Evolutionary conservation across 2,888 invertebrate species (phyloP).

Genomic region (Cantharis lateralis): DNA sequence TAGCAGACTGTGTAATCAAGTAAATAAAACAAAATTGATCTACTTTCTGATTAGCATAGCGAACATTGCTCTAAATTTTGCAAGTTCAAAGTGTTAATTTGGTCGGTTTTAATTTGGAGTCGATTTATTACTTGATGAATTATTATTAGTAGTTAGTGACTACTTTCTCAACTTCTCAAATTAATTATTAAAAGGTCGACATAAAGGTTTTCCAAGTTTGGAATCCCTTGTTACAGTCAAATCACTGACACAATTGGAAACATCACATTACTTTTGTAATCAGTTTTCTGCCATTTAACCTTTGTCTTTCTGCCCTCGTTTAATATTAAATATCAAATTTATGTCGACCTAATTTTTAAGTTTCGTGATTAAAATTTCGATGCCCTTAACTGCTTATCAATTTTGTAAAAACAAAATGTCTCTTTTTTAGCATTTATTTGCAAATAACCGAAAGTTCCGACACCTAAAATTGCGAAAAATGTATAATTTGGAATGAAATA

Average conservation of each 20-base stretch:
- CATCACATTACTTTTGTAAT: conserved; percentile 15
- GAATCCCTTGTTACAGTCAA: conserved; percentile 8
- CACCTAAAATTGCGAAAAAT: neutral
- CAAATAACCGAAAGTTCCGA: neutral
- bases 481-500: neutral
- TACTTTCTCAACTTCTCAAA: neutral
- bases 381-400: neutral
- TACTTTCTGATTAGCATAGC: neutral
- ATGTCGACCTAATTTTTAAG: neutral
- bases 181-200: neutral
- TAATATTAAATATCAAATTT: neutral
- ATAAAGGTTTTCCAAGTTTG: conserved; percentile 1
- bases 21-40: neutral
- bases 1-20: neutral
- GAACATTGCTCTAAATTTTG: neutral
- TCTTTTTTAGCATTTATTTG: neutral
- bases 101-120: neutral
- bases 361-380: neutral
- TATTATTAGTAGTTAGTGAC: neutral
- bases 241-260: conserved; percentile 12
- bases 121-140: neutral
- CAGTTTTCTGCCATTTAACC: neutral
- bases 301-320: neutral
- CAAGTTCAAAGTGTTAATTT: neutral
- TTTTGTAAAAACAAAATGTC: neutral